Evolutionary conservation across 2,888 invertebrate genomes (phyloP).

Genomic region (Liodrosophila aerea): DNA sequence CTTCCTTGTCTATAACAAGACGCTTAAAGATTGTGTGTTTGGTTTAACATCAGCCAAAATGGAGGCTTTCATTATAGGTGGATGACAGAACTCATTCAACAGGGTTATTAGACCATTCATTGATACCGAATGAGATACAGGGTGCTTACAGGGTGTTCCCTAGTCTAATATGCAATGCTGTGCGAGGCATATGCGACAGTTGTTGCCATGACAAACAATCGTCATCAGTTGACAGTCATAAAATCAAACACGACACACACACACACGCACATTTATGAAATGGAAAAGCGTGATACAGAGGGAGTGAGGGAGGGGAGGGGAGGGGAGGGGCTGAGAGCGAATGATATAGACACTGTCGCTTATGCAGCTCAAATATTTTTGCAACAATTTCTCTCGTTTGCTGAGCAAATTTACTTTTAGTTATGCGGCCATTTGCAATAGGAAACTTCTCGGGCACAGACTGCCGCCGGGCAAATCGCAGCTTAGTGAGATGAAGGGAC

Average conservation of each 20-base stretch:
- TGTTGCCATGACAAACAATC: conserved; percentile 66
- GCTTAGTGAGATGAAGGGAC: conserved; percentile 10
- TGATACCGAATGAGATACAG: too few relatives aligned
- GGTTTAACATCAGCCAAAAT: too few relatives aligned
- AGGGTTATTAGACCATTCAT: too few relatives aligned
- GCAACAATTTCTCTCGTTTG: conserved; percentile 71
- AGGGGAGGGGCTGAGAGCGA: not conserved
- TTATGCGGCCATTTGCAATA: conserved; percentile 67
- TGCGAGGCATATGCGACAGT: conserved; percentile 1
- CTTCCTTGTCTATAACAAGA: too few relatives aligned
- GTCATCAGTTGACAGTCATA: conserved; percentile 68
- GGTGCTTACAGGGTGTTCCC: conserved; percentile 3
- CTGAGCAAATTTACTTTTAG: conserved; percentile 69
- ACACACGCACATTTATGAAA: not conserved
- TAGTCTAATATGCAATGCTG: not conserved
- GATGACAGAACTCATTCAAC: too few relatives aligned
- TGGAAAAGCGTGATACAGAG: not conserved
- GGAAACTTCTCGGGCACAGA: conserved; percentile 22
- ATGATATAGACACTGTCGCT: conserved; percentile 28
- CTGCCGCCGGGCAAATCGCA: conserved; percentile 33
- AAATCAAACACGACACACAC: conserved; percentile 56
- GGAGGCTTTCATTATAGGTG: too few relatives aligned
- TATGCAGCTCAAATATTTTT: conserved; percentile 72
- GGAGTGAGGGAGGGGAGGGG: too few relatives aligned
- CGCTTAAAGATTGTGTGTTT: too few relatives aligned